A percentile compares a stretch with the other conserved stretches of the same genome.
Evolutionary conservation across 2,888 invertebrate species (phyloP).

Genomic region (Melanostoma mellinum): DNA sequence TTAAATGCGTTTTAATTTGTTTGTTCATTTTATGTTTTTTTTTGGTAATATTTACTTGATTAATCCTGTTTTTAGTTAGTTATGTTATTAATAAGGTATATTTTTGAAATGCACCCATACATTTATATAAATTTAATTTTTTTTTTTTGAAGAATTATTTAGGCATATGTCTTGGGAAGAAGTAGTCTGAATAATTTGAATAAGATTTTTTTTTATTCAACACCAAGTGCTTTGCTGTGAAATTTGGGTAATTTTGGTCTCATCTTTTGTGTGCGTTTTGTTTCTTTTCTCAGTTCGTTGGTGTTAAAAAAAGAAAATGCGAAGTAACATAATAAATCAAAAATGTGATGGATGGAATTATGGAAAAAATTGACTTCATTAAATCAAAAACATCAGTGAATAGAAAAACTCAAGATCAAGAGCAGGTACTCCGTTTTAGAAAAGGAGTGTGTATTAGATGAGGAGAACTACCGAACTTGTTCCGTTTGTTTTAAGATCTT

Average conservation of each 20-base stretch:
- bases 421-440: no score
- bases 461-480: no score
- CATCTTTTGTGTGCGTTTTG: constrained; percentile 60
- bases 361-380: no score
- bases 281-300: constrained; percentile 44
- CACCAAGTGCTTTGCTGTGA: constrained; percentile 18
- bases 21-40: constrained; percentile 41
- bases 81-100: constrained; percentile 54
- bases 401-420: no score
- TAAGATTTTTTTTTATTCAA: constrained; percentile 4
- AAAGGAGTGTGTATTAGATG: no score
- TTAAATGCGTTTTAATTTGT: constrained; percentile 62
- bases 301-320: constrained; percentile 6
- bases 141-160: constrained; percentile 36
- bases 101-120: constrained; percentile 71
- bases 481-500: no score
- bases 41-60: constrained; percentile 39
- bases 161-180: constrained; percentile 42
- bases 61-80: constrained; percentile 11
- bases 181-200: neutral
- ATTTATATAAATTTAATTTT: constrained; percentile 58
- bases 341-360: neutral
- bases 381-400: no score
- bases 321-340: neutral
- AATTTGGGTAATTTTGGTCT: constrained; percentile 57